Conservation (phyloP, 2,888 invertebrate genomes). For the Orchesellides sinensis region DNA sequence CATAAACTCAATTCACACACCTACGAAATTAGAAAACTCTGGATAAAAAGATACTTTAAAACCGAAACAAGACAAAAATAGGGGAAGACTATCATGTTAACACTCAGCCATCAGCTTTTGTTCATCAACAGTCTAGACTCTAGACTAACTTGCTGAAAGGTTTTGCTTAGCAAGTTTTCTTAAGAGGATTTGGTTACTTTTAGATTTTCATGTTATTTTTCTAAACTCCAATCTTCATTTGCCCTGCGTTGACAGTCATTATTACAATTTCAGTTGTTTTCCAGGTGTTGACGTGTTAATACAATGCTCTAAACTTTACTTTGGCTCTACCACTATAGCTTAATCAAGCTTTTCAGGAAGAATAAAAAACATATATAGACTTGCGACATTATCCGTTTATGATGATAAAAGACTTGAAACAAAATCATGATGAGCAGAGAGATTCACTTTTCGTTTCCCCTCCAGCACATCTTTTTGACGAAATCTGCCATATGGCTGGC, state of each 20-base stretch:
- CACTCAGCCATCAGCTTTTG: not conserved
- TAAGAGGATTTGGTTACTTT: slow-evolving; percentile 4
- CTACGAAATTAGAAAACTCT: not conserved
- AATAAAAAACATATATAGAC: too few species aligned
- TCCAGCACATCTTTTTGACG: too few species aligned
- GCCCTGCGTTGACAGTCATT: slow-evolving; percentile 1
- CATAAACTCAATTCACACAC: not conserved
- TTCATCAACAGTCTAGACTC: slow-evolving; percentile 6
- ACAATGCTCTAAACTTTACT: too few species aligned
- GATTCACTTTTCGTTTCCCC: too few species aligned
- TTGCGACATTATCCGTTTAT: too few species aligned
- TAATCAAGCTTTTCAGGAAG: too few species aligned
- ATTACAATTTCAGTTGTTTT: not conserved
- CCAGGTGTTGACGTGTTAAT: not conserved
- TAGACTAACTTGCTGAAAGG: slow-evolving; percentile 32
- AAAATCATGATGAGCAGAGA: too few species aligned
- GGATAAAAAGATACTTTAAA: slow-evolving; percentile 27
- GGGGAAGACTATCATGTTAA: not conserved
- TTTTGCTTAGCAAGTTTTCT: not conserved
- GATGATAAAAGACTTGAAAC: too few species aligned
- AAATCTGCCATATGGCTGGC: too few species aligned
- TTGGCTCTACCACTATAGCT: too few species aligned
- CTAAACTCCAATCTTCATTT: not conserved
- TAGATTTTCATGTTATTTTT: too few species aligned
- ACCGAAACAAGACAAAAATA: not conserved